Conservation (phyloP, 2,888 invertebrate species). For the Frankliniella intonsa region DNA sequence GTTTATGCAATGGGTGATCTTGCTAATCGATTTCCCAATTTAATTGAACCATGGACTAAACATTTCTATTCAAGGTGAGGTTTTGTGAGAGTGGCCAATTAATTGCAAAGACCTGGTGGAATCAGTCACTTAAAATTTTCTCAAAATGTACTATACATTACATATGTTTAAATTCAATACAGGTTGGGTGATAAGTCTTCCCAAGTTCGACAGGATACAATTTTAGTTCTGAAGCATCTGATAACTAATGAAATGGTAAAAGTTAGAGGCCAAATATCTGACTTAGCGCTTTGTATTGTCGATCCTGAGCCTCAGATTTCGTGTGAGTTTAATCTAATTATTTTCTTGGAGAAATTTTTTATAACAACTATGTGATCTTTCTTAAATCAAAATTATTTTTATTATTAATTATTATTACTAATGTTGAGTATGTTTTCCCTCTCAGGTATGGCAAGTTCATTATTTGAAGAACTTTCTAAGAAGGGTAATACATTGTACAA, state of each 20-base stretch:
- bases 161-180: constrained; percentile 35
- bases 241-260: constrained; percentile 93
- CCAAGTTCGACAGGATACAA: constrained; percentile 72
- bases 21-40: constrained; percentile 84
- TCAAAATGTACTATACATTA: constrained; percentile 29
- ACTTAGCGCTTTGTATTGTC: constrained; percentile 77
- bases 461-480: constrained; percentile 79
- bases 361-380: neutral
- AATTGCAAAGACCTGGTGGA: neutral
- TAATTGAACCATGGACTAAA: constrained; percentile 87
- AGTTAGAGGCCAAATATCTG: constrained; percentile 83
- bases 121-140: neutral
- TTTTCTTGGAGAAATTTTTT: no score
- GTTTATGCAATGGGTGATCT: constrained; percentile 82
- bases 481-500: constrained; percentile 91
- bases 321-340: neutral
- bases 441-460: constrained; percentile 66
- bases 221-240: constrained; percentile 80
- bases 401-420: neutral
- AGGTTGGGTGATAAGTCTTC: constrained; percentile 73
- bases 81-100: neutral
- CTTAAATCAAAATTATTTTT: neutral
- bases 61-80: constrained; percentile 77
- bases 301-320: constrained; percentile 49
- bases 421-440: constrained; percentile 26